These are phyloP conservation scores for Elysia chlorotica DNA, from an alignment of 1,140 invertebrate genomes.

Conservation along the genomic window DNA sequence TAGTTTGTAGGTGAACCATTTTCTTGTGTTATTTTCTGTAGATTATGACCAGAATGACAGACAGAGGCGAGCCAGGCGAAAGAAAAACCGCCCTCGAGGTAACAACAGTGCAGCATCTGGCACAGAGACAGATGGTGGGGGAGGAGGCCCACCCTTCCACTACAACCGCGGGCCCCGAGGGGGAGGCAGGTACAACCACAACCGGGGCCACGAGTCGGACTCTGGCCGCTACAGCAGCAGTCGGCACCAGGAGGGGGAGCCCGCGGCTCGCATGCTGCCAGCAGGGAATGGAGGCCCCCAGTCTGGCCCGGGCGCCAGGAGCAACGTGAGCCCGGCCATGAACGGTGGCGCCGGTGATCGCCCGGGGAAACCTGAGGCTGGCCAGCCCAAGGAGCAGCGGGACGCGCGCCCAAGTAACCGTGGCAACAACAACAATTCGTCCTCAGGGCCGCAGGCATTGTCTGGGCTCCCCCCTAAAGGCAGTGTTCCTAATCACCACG, in stretches of 20 bases:
- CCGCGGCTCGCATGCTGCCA: no score
- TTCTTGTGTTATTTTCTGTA: constrained; percentile 21
- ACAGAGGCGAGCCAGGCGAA: constrained; percentile 36
- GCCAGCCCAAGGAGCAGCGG: constrained; percentile 18
- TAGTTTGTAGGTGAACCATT: not conserved
- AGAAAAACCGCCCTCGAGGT: constrained; percentile 37
- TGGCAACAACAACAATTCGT: constrained; percentile 36
- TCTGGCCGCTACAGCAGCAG: not conserved
- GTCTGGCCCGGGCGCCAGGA: not conserved
- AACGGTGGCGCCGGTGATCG: constrained; percentile 26
- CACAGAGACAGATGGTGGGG: constrained; percentile 58
- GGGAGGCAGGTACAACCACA: constrained; percentile 7
- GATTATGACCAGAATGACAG: constrained; percentile 42
- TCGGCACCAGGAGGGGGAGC: no score
- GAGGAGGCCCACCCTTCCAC: constrained; percentile 44
- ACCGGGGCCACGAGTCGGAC: constrained; percentile 1
- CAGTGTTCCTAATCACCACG: constrained; percentile 27
- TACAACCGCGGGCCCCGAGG: constrained; percentile 8
- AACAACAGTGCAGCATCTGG: constrained; percentile 51
- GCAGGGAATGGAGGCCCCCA: no score
- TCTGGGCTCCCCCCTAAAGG: not conserved
- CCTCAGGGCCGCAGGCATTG: not conserved
- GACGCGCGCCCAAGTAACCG: constrained; percentile 12
- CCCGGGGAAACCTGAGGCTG: constrained; percentile 14
- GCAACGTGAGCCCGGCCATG: constrained; percentile 14